phyloP scores from a whole-genome alignment of 2,113 vertebrate species.

The Brachypodius melanocephalos region DNA sequence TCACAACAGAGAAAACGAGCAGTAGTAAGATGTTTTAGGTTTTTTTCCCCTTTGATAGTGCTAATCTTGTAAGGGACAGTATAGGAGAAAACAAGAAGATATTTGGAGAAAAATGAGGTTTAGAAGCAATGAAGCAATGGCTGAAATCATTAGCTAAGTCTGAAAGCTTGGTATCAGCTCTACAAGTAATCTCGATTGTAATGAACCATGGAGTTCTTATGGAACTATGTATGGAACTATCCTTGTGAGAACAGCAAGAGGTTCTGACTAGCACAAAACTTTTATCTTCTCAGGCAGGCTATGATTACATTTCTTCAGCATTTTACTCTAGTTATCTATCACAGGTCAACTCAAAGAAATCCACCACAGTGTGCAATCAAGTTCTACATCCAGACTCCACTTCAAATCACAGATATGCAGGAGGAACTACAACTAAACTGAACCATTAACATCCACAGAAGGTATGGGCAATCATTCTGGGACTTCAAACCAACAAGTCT shows the following conservation, averaged over 20 bases:
- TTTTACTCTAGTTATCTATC: not conserved
- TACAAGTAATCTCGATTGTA: not conserved
- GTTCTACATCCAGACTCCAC: not conserved
- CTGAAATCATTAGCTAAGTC: not conserved
- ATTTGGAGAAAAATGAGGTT: not conserved
- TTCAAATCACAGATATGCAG: not conserved
- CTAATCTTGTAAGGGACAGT: not conserved
- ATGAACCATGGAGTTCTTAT: accelerated
- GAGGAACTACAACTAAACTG: not conserved
- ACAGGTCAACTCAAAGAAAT: not conserved
- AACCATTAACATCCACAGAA: not conserved
- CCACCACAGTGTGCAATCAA: not conserved
- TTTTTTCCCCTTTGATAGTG: not conserved
- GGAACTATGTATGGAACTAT: not conserved
- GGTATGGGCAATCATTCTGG: not conserved
- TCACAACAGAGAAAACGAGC: not conserved
- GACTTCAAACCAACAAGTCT: not conserved
- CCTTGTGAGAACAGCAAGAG: not conserved
- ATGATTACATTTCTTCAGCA: not conserved
- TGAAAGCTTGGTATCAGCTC: not conserved
- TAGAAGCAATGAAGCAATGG: not conserved
- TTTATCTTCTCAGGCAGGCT: not conserved
- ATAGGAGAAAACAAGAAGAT: not conserved
- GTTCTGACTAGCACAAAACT: not conserved
- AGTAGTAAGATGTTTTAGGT: not conserved